Evolutionary conservation across 2,113 vertebrate species (phyloP).

Genomic region (Merops nubicus): DNA sequence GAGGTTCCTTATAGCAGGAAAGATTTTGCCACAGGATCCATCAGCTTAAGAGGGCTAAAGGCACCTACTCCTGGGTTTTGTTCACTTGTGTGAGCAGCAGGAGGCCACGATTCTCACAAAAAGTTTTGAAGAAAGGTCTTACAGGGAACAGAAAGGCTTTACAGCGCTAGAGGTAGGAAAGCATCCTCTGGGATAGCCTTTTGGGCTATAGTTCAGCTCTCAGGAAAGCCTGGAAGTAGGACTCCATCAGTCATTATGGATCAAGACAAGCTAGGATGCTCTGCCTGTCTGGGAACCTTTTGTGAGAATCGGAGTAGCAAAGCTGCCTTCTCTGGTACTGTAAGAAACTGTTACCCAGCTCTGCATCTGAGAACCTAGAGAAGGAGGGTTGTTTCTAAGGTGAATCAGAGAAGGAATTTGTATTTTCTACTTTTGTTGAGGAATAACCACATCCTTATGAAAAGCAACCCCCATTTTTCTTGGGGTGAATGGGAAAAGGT

Average conservation of each 20-base stretch:
- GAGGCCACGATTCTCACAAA: background rate
- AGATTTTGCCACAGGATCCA: background rate
- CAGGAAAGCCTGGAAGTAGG: background rate
- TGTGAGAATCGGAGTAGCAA: background rate
- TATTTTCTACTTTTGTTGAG: background rate
- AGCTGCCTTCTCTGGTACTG: background rate
- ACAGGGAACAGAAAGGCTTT: background rate
- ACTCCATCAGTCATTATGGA: background rate
- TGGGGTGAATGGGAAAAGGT: accelerated
- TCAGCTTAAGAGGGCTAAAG: background rate
- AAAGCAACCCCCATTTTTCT: background rate
- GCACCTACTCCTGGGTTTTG: background rate
- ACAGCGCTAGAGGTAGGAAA: background rate
- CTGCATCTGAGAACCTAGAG: background rate
- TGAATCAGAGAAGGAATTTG: background rate
- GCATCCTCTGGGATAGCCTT: background rate
- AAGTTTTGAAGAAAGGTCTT: background rate
- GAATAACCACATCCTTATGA: background rate
- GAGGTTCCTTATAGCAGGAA: background rate
- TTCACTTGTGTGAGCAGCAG: background rate
- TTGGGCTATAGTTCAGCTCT: background rate
- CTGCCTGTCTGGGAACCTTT: background rate
- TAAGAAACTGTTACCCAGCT: background rate
- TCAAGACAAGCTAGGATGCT: background rate
- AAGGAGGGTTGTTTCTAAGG: background rate